Percentiles rank a stretch among this genome's conserved stretches.
Evolutionary conservation across 2,888 invertebrate species (phyloP).

Genomic region (Oligia strigilis): DNA sequence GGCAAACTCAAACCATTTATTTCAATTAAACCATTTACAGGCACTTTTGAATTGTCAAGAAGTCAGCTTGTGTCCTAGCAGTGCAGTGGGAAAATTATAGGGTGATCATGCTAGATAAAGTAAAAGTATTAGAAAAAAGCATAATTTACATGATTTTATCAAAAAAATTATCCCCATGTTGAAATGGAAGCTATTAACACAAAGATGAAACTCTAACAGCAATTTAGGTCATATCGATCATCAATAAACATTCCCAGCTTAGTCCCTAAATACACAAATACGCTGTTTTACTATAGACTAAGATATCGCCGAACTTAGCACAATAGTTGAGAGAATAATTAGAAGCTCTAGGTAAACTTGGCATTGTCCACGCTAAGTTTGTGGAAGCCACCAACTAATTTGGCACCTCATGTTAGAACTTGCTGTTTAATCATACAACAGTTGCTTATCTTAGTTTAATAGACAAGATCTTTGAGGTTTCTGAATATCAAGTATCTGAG

Average conservation of each 20-base stretch:
- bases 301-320: slow-evolving; percentile 53
- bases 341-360: slow-evolving; percentile 59
- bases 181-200: not conserved
- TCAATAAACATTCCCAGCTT: slow-evolving; percentile 38
- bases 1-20: too few species aligned
- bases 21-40: too few species aligned
- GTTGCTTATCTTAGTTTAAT: slow-evolving; percentile 52
- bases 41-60: too few species aligned
- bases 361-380: slow-evolving; percentile 61
- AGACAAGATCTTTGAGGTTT: slow-evolving; percentile 29
- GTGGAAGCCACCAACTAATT: slow-evolving; percentile 59
- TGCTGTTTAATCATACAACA: slow-evolving; percentile 43
- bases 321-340: slow-evolving; percentile 63
- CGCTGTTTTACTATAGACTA: slow-evolving; percentile 35
- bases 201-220: not conserved
- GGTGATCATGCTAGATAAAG: too few species aligned
- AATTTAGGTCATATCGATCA: slow-evolving; percentile 7
- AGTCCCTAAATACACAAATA: not conserved
- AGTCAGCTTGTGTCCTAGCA: too few species aligned
- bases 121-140: too few species aligned
- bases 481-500: not conserved
- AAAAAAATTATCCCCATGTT: not conserved
- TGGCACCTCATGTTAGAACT: slow-evolving; percentile 58
- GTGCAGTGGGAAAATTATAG: too few species aligned
- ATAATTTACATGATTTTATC: too few species aligned